phyloP scores from a whole-genome alignment of 2,797 vertebrate species.

The Linurgus olivaceus region DNA sequence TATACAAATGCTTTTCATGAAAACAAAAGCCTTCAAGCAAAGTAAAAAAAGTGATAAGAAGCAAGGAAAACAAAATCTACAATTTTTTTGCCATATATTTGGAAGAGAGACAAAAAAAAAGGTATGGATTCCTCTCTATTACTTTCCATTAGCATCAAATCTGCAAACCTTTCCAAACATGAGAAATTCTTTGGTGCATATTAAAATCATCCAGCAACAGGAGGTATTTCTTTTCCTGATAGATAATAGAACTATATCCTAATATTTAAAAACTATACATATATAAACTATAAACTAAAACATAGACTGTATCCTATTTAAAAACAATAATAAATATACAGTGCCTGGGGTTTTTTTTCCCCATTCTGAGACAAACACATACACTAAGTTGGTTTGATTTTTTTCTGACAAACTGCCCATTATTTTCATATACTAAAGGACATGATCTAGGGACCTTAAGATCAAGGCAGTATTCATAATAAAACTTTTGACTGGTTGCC shows the following conservation, averaged over 20 bases:
- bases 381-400: not conserved
- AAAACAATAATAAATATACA: not conserved
- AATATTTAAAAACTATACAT: not conserved
- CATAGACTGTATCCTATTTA: not conserved
- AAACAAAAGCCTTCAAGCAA: not conserved
- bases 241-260: not conserved
- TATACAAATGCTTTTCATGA: not conserved
- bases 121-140: not conserved
- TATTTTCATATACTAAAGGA: not conserved
- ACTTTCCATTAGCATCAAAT: not conserved
- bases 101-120: not conserved
- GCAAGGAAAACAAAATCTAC: not conserved
- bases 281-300: not conserved
- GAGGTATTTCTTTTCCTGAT: not conserved
- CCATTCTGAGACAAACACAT: not conserved
- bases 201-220: not conserved
- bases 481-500: not conserved
- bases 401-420: not conserved
- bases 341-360: not conserved
- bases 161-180: not conserved
- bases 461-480: not conserved
- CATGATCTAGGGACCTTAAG: not conserved
- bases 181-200: not conserved
- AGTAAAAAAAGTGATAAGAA: not conserved
- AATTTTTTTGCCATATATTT: not conserved